These are phyloP conservation scores for Myodes glareolus DNA, from an alignment of 2,113 vertebrate species.

Conservation along the genomic window DNA sequence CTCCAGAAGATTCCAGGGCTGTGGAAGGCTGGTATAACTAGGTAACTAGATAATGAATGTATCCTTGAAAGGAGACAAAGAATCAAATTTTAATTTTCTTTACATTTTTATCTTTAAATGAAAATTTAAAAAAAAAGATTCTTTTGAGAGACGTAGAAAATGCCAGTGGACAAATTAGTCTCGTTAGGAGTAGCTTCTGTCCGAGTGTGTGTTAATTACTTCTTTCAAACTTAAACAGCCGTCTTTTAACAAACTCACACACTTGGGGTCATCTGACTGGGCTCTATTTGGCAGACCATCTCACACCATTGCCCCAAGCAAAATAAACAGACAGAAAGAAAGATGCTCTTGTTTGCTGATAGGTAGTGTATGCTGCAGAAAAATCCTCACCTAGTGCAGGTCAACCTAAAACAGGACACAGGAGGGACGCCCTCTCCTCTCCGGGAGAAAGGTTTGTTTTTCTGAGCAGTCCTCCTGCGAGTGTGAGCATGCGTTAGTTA, in stretches of 20 bases:
- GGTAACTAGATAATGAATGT: neutral
- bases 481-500: neutral
- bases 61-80: neutral
- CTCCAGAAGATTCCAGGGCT: neutral
- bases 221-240: constrained; percentile 76
- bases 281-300: constrained; percentile 70
- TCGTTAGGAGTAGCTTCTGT: constrained; percentile 16
- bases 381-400: neutral
- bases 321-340: constrained; percentile 83
- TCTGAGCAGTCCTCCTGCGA: constrained; percentile 52
- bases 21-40: neutral
- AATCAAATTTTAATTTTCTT: neutral
- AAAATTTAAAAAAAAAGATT: neutral
- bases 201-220: constrained; percentile 60
- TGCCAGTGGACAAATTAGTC: neutral
- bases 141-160: neutral
- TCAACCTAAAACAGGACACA: constrained; percentile 76
- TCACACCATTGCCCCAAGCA: constrained; percentile 65
- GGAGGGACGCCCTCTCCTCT: constrained; percentile 68
- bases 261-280: constrained; percentile 80
- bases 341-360: constrained; percentile 81
- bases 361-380: constrained; percentile 77
- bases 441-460: constrained; percentile 27
- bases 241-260: constrained; percentile 73
- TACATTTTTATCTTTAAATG: constrained; percentile 30